phyloP scores from a whole-genome alignment of 2,888 invertebrate species.

The Meiosimyza platycephala region DNA sequence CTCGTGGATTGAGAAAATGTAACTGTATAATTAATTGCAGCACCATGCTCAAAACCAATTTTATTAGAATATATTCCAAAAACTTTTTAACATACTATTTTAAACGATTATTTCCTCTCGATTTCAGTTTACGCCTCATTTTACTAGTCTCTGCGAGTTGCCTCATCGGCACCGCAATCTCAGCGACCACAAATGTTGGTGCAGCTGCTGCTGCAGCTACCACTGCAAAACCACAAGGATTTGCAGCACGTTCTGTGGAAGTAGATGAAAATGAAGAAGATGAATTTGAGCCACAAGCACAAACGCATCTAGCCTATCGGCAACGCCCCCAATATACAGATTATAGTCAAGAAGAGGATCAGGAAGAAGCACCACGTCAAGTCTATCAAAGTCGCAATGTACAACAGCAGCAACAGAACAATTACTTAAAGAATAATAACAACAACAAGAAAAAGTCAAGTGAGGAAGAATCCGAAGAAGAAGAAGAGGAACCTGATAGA shows the following conservation, averaged over 20 bases:
- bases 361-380: constrained; percentile 64
- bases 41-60: no score
- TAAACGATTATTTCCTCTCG: background rate
- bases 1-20: background rate
- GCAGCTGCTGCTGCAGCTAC: constrained; percentile 55
- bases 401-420: constrained; percentile 58
- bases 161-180: constrained; percentile 52
- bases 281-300: constrained; percentile 65
- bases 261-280: constrained; percentile 55
- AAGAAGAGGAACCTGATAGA: constrained; percentile 88
- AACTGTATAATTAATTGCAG: no score
- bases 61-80: background rate
- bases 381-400: constrained; percentile 58
- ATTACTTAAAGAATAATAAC: constrained; percentile 54
- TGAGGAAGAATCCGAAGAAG: constrained; percentile 78
- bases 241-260: constrained; percentile 60
- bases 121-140: constrained; percentile 54
- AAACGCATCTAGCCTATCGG: constrained; percentile 63
- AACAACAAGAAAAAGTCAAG: constrained; percentile 51
- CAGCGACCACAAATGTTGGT: constrained; percentile 50
- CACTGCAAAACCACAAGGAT: constrained; percentile 61
- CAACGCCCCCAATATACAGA: constrained; percentile 55
- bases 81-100: background rate
- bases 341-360: constrained; percentile 64
- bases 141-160: constrained; percentile 59